Evolutionary conservation across 2,888 invertebrate genomes (phyloP).

Genomic region (Amphimallon solstitiale): DNA sequence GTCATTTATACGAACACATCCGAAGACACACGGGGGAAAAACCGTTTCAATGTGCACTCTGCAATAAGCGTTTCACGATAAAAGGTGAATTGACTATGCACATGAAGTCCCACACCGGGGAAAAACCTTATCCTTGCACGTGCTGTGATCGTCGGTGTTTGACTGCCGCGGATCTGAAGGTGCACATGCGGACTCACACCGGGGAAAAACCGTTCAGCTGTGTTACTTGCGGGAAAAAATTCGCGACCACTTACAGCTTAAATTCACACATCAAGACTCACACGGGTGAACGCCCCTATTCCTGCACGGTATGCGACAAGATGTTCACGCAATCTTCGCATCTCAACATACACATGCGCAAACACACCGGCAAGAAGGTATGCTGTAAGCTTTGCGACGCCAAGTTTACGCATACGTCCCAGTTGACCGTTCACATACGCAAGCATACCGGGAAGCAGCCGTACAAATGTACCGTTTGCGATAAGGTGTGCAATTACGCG

Average conservation of each 20-base stretch:
- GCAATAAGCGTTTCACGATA: slow-evolving; percentile 59
- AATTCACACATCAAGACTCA: slow-evolving; percentile 71
- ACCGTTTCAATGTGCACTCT: slow-evolving; percentile 59
- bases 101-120: slow-evolving; percentile 67
- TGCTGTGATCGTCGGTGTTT: slow-evolving; percentile 69
- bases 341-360: slow-evolving; percentile 68
- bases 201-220: slow-evolving; percentile 60
- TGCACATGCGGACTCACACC: slow-evolving; percentile 64
- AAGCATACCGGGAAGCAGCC: slow-evolving; percentile 62
- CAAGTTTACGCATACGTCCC: slow-evolving; percentile 60
- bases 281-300: slow-evolving; percentile 71
- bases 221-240: slow-evolving; percentile 62
- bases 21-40: slow-evolving; percentile 61
- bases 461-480: slow-evolving; percentile 59
- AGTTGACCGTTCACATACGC: slow-evolving; percentile 60
- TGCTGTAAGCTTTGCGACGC: slow-evolving; percentile 57
- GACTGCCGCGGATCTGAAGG: slow-evolving; percentile 65
- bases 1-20: slow-evolving; percentile 59
- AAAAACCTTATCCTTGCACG: slow-evolving; percentile 67
- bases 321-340: slow-evolving; percentile 72
- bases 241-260: slow-evolving; percentile 70
- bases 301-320: slow-evolving; percentile 69
- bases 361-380: slow-evolving; percentile 68
- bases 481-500: slow-evolving; percentile 58
- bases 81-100: slow-evolving; percentile 63